Percentiles rank a stretch among this genome's conserved stretches.
phyloP scores from a whole-genome alignment of 2,888 invertebrate species.

The Andricus curvator region DNA sequence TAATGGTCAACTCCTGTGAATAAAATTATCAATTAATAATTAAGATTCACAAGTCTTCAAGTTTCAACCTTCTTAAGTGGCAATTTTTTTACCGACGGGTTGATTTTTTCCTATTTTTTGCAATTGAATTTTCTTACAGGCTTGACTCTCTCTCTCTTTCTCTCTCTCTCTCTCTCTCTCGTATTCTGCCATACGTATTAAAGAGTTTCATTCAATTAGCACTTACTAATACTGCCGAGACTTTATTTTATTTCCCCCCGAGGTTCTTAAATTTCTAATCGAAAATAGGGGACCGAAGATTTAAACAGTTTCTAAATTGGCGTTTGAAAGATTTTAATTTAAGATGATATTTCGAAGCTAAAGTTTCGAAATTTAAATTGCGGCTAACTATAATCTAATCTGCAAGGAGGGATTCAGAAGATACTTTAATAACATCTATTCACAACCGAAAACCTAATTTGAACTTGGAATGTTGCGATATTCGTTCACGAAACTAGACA shows the following conservation, averaged over 20 bases:
- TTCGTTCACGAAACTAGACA: conserved; percentile 16
- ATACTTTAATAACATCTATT: neutral
- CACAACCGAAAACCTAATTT: neutral
- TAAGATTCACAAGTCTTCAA: neutral
- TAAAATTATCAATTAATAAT: neutral
- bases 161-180: neutral
- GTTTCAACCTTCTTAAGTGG: neutral
- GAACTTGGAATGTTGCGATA: conserved; percentile 4
- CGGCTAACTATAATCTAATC: neutral
- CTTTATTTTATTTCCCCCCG: neutral
- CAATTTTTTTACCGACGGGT: neutral
- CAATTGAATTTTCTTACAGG: neutral
- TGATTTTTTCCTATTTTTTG: neutral
- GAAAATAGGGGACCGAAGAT: neutral
- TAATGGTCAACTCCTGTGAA: neutral
- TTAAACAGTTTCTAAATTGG: neutral
- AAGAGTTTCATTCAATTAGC: neutral
- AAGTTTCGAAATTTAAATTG: neutral
- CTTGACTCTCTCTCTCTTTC: neutral
- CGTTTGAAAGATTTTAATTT: neutral
- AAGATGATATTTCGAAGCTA: neutral
- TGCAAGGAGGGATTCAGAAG: neutral
- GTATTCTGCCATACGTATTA: neutral
- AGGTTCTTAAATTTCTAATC: neutral
- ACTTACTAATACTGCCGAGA: conserved; percentile 14